A percentile compares a stretch with the other conserved stretches of the same genome.
Evolutionary conservation across 2,113 vertebrate genomes (phyloP).

Genomic region (Stegastes partitus): DNA sequence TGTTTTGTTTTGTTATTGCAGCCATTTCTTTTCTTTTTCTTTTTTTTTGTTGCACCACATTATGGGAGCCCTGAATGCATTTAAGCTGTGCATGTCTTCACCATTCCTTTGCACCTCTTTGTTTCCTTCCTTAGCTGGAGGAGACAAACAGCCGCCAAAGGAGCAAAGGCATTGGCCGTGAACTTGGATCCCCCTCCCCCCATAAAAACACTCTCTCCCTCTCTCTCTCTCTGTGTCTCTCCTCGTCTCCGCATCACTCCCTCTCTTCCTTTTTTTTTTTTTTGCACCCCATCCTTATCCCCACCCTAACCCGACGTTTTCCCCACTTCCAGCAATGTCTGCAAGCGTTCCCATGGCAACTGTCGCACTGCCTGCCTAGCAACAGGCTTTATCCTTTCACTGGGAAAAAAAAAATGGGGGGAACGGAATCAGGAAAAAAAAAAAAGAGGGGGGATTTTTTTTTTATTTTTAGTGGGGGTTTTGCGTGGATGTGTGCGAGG

Average conservation of each 20-base stretch:
- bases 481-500: conserved; percentile 49
- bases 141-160: conserved; percentile 36
- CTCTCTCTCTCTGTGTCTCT: conserved; percentile 7
- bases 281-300: conserved; percentile 72
- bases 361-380: conserved; percentile 85
- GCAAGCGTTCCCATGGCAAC: conserved; percentile 86
- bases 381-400: conserved; percentile 83
- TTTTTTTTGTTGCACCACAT: conserved; percentile 1
- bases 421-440: conserved; percentile 37
- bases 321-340: conserved; percentile 80
- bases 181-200: conserved; percentile 73
- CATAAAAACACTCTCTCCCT: conserved; percentile 25
- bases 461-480: conserved; percentile 24
- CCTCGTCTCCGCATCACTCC: conserved; percentile 52
- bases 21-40: background rate
- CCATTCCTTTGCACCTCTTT: conserved; percentile 67
- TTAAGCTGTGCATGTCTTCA: background rate
- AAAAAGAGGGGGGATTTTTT: conserved; percentile 42
- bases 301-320: conserved; percentile 46
- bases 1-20: background rate
- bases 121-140: conserved; percentile 57
- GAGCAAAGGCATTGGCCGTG: conserved; percentile 71
- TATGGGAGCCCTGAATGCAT: conserved; percentile 1
- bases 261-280: conserved; percentile 25
- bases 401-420: conserved; percentile 53